Evolutionary conservation across 2,113 vertebrate genomes (phyloP).

Genomic region (Ornithorhynchus anatinus): DNA sequence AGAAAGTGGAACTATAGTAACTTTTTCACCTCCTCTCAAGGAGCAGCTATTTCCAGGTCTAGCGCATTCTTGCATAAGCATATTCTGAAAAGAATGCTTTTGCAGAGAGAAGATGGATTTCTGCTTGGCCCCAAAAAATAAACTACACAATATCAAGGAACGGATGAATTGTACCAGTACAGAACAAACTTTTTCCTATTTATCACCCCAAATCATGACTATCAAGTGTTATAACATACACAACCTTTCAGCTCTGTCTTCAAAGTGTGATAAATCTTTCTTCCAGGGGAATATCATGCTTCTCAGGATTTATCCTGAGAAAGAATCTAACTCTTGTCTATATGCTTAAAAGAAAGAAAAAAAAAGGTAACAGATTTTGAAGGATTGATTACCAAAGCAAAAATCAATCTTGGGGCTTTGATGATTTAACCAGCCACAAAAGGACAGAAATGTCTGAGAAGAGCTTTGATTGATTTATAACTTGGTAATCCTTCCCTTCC

Average conservation of each 20-base stretch:
- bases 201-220: conserved; percentile 70
- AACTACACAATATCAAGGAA: conserved; percentile 25
- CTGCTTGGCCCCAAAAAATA: conserved; percentile 55
- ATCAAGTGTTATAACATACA: conserved; percentile 51
- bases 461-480: conserved; percentile 76
- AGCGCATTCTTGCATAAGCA: not conserved
- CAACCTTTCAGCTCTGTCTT: conserved; percentile 64
- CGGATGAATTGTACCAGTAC: conserved; percentile 56
- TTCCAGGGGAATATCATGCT: conserved; percentile 52
- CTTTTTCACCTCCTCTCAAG: too few species aligned
- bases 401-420: conserved; percentile 70
- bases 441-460: conserved; percentile 68
- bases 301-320: conserved; percentile 66
- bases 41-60: too few species aligned
- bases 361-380: conserved; percentile 40
- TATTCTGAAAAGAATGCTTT: conserved; percentile 32
- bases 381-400: conserved; percentile 70
- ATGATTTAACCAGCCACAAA: conserved; percentile 74
- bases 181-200: conserved; percentile 63
- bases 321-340: conserved; percentile 73
- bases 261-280: conserved; percentile 70
- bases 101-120: conserved; percentile 47
- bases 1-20: too few species aligned
- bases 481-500: conserved; percentile 67
- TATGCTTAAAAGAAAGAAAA: conserved; percentile 40